Evolutionary conservation across 1,140 invertebrate genomes (phyloP).

Genomic region (Caenorhabditis latens): DNA sequence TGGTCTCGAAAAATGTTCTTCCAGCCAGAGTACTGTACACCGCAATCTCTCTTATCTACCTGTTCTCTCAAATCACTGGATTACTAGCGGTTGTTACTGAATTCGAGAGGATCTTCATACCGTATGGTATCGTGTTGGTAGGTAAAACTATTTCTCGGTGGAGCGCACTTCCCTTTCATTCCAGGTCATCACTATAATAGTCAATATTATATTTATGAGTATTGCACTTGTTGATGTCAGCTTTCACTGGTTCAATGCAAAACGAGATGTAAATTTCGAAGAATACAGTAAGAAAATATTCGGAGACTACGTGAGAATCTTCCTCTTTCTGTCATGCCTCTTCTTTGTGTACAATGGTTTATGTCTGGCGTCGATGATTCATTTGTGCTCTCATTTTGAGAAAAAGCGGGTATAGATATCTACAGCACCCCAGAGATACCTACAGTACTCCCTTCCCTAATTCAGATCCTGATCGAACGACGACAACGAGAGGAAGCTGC

Average conservation of each 20-base stretch:
- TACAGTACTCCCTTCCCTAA: neutral
- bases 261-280: no score
- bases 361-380: neutral
- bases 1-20: neutral
- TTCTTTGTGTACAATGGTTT: neutral
- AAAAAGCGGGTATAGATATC: neutral
- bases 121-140: neutral
- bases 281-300: no score
- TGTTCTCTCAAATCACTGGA: neutral
- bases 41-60: neutral
- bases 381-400: constrained; percentile 36
- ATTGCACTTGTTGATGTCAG: neutral
- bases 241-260: no score
- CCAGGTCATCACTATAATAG: neutral
- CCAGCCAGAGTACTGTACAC: neutral
- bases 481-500: neutral
- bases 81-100: neutral
- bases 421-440: neutral
- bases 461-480: neutral
- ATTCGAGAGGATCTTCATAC: constrained; percentile 14
- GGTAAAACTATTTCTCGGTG: neutral
- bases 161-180: neutral
- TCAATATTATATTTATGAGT: neutral
- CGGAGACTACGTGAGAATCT: neutral
- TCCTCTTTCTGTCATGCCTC: neutral